Evolutionary conservation across 2,888 invertebrate genomes (phyloP).

Genomic region (Andrena bicolor): DNA sequence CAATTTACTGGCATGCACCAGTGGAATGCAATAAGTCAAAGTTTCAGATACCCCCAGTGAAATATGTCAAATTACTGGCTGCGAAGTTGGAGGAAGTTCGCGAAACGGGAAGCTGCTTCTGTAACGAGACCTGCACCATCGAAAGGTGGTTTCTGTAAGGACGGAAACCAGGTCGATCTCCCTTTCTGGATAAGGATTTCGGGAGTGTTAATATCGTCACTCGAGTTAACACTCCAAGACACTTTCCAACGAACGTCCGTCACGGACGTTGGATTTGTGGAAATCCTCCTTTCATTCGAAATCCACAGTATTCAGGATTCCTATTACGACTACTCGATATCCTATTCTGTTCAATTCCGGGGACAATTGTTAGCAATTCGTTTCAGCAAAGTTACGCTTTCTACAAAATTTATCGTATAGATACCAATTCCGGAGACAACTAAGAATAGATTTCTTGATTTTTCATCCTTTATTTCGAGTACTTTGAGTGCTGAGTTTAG

Average conservation of each 20-base stretch:
- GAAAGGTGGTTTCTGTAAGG: conserved; percentile 25
- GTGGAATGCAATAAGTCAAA: background rate
- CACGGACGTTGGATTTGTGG: conserved; percentile 30
- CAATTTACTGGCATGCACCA: no score
- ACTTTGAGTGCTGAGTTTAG: no score
- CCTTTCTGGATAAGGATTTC: conserved; percentile 35
- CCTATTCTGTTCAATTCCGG: conserved; percentile 1
- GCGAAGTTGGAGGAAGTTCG: conserved; percentile 45
- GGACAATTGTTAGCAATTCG: conserved; percentile 3
- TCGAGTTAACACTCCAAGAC: conserved; percentile 48
- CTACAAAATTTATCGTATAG: no score
- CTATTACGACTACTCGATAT: conserved; percentile 33
- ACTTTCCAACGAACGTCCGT: conserved; percentile 32
- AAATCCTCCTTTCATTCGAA: conserved; percentile 45
- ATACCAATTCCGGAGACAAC: no score
- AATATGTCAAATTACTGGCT: conserved; percentile 17
- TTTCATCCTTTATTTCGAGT: no score
- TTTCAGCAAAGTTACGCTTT: no score
- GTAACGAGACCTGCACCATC: conserved; percentile 58
- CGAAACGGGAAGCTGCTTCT: conserved; percentile 49
- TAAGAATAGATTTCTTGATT: no score
- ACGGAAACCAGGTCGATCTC: conserved; percentile 49
- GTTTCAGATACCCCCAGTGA: background rate
- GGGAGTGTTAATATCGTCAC: conserved; percentile 65
- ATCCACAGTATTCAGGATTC: conserved; percentile 11